phyloP scores from a whole-genome alignment of 2,888 invertebrate species.

The Dermolepida albohirtum region DNA sequence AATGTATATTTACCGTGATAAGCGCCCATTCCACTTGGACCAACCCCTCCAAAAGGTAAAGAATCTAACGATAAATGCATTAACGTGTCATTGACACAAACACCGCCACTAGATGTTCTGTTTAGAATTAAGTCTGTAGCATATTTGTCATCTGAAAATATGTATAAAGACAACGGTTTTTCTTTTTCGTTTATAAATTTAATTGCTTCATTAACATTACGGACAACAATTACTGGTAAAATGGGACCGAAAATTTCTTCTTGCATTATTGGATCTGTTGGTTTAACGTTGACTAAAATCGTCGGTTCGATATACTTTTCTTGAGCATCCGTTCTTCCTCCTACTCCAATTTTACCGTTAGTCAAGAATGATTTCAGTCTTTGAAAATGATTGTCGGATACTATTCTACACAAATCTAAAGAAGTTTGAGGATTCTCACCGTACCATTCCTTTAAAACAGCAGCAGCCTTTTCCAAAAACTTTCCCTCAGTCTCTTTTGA shows the following conservation, averaged over 20 bases:
- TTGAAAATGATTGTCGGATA: conserved; percentile 88
- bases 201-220: conserved; percentile 89
- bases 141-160: conserved; percentile 78
- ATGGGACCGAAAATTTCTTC: conserved; percentile 99
- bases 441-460: conserved; percentile 85
- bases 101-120: conserved; percentile 83
- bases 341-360: conserved; percentile 78
- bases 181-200: conserved; percentile 89
- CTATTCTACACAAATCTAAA: conserved; percentile 83
- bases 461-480: conserved; percentile 64
- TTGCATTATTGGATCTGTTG: conserved; percentile 83
- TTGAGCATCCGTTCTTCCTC: conserved; percentile 81
- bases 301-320: conserved; percentile 71
- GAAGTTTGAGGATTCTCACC: conserved; percentile 83
- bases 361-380: conserved; percentile 73
- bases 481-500: conserved; percentile 80
- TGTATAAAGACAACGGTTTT: conserved; percentile 90
- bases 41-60: conserved; percentile 97
- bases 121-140: conserved; percentile 69
- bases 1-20: conserved; percentile 94
- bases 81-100: conserved; percentile 87
- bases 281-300: conserved; percentile 59
- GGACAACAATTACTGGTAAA: conserved; percentile 87
- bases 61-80: conserved; percentile 88
- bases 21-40: conserved; percentile 90